Evolutionary conservation across 92 coral and sea anemone genomes (phyloP), one percentile per base, ranked within the genome.

Genomic region (Zoanthus solanderi): DNA sequence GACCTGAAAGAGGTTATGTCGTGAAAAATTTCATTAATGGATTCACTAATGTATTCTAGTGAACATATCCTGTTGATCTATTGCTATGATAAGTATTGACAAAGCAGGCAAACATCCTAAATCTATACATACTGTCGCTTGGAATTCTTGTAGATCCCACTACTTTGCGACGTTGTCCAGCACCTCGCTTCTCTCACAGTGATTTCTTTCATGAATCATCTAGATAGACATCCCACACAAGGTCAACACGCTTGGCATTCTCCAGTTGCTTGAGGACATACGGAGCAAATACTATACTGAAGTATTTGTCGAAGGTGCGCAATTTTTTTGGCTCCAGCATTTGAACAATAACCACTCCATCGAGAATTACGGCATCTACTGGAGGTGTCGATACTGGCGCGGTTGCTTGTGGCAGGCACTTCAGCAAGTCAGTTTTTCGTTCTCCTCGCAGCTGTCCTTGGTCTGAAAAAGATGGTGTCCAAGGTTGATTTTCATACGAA

Each of bases 361-460:
- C 93, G 18, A 93, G 92, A 79, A 93, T 90, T 37, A 93, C 91
- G 54, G 96, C 96, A 67, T 90, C 92, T 30, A 67, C 93, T 71
- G 86, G 50, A 76, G 94, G 86, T 86, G 66, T 84, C 72, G 87
- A 76, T 73, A 73, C 69, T 75, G 57, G 83, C 53, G 83, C 76
- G 79, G 88, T 90, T 74, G 90, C 78, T 72, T 90, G 90, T 72
- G 83, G 94, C 87, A 88, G 82, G 92, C 93, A 93, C 91, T 93
- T 93, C 77, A 93, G 53, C 88, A 88, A 88, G 90, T 93, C 94
- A 48, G 95, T 94, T 87, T 93, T 93, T 89, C 84, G 95, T 85
- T 93, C 92, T 81, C 94, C 87, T 87, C 92, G 83, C 69, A 93
- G 83, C 81, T 88, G 78, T 53, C 95, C 95, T 69, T 63, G 85